A percentile compares a stretch with the other conserved stretches of the same genome.
phyloP scores from a whole-genome alignment of 2,797 vertebrate genomes.

The Coracias cyanogaster region DNA sequence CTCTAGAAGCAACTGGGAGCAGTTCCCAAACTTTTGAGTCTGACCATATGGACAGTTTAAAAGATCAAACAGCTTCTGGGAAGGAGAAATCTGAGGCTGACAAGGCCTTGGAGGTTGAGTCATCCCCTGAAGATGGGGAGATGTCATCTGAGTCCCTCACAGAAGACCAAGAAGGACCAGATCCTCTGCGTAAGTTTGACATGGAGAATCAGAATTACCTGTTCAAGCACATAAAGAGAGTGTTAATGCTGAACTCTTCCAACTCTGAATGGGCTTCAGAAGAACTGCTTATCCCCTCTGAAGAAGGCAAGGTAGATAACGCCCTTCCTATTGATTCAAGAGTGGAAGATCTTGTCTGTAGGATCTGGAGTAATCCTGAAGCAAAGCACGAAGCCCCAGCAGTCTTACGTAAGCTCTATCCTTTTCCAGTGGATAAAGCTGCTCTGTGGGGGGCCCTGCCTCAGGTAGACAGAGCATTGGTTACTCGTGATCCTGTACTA shows the following conservation, averaged over 20 bases:
- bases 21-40: conserved; percentile 6
- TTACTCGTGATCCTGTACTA: not conserved
- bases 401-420: conserved; percentile 33
- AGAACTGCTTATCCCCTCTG: not conserved
- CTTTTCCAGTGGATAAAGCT: conserved; percentile 54
- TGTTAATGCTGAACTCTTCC: conserved; percentile 33
- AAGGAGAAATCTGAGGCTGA: not conserved
- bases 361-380: conserved; percentile 54
- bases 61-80: not conserved
- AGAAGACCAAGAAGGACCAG: conserved; percentile 26
- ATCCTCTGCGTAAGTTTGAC: conserved; percentile 44
- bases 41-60: not conserved
- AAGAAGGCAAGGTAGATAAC: conserved; percentile 33
- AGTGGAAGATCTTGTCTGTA: conserved; percentile 52
- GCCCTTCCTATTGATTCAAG: conserved; percentile 62
- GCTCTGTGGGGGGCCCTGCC: conserved; percentile 54
- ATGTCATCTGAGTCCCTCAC: not conserved
- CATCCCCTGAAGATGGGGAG: not conserved
- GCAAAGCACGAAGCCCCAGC: conserved; percentile 41
- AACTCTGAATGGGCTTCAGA: not conserved
- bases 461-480: conserved; percentile 22
- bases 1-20: conserved; percentile 12
- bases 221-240: conserved; percentile 54
- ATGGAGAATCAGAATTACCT: conserved; percentile 40
- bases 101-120: not conserved